Percentiles rank a stretch among this genome's conserved stretches.
These are phyloP conservation scores for Cyprinodon brontotheroides DNA, from an alignment of 2,113 vertebrate species.

Conservation along the genomic window DNA sequence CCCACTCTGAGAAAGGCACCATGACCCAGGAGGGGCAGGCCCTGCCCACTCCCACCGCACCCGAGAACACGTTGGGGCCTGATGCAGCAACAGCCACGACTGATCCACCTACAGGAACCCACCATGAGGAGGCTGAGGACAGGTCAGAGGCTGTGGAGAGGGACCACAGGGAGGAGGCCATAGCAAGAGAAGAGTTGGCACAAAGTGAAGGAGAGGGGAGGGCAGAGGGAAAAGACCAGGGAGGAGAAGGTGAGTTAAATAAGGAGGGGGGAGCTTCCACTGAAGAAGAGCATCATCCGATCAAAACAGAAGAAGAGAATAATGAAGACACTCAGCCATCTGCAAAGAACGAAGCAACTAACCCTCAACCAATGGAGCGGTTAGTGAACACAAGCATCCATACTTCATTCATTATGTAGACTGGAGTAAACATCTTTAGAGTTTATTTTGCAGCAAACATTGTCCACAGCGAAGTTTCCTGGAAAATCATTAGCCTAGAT, in stretches of 20 bases:
- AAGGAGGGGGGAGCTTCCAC: constrained; percentile 26
- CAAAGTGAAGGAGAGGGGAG: constrained; percentile 27
- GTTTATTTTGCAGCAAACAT: constrained; percentile 8
- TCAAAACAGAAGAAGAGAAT: constrained; percentile 46
- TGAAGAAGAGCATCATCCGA: constrained; percentile 18
- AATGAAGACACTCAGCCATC: constrained; percentile 33
- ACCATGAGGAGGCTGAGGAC: constrained; percentile 27
- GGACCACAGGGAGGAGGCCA: constrained; percentile 26
- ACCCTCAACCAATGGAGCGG: constrained; percentile 45
- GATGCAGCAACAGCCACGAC: constrained; percentile 1
- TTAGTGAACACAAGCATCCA: constrained; percentile 40
- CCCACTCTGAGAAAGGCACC: constrained; percentile 59
- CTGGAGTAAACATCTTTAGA: background rate
- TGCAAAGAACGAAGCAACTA: constrained; percentile 35
- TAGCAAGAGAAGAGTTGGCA: constrained; percentile 26
- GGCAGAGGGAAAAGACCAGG: constrained; percentile 29
- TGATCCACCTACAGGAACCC: constrained; percentile 29
- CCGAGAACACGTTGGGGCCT: constrained; percentile 62
- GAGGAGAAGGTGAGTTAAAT: constrained; percentile 40
- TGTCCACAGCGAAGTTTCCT: constrained; percentile 20
- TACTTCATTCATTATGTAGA: background rate
- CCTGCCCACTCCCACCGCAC: constrained; percentile 70
- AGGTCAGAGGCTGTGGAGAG: constrained; percentile 7
- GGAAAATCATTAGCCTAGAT: constrained; percentile 36
- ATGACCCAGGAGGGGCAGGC: constrained; percentile 84